A percentile compares a stretch with the other conserved stretches of the same genome.
These are phyloP conservation scores for Meandrina meandrites DNA, from an alignment of 92 coral and sea anemone species.

Conservation along the genomic window DNA sequence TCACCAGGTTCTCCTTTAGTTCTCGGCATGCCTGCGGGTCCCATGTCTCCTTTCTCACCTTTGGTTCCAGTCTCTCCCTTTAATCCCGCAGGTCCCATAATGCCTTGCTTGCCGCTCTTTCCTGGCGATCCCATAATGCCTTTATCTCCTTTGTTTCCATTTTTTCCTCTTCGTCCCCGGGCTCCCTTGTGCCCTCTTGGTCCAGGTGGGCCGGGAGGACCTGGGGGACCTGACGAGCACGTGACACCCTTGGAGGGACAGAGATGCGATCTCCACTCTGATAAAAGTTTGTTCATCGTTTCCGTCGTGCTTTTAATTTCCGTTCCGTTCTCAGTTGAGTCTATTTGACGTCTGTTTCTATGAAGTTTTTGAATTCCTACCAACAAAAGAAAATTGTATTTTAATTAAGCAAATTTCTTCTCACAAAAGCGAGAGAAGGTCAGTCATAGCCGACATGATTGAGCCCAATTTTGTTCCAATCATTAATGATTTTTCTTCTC, in stretches of 20 bases:
- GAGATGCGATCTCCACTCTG: background rate
- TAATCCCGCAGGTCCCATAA: conserved; percentile 18
- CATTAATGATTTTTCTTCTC: background rate
- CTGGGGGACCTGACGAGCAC: conserved; percentile 34
- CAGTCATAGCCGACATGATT: background rate
- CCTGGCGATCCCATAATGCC: conserved; percentile 24
- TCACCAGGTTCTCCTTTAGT: conserved; percentile 53
- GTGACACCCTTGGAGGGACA: background rate
- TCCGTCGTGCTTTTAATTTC: background rate
- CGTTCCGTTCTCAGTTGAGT: background rate
- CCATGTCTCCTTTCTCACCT: conserved; percentile 40
- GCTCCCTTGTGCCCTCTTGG: conserved; percentile 3
- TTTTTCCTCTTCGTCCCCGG: conserved; percentile 37
- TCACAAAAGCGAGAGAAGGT: no score
- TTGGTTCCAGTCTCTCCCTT: conserved; percentile 16
- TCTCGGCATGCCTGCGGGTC: conserved; percentile 47
- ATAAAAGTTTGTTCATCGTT: background rate
- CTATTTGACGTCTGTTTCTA: background rate
- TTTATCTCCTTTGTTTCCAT: conserved; percentile 10
- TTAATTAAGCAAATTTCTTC: no score
- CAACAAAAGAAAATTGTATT: background rate
- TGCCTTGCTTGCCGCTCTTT: conserved; percentile 30
- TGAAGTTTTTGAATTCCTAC: background rate
- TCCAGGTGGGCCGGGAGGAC: conserved; percentile 46
- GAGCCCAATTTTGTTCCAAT: background rate